Evolutionary conservation across 2,888 invertebrate species (phyloP).

Genomic region (Lycocerus yunnanus): DNA sequence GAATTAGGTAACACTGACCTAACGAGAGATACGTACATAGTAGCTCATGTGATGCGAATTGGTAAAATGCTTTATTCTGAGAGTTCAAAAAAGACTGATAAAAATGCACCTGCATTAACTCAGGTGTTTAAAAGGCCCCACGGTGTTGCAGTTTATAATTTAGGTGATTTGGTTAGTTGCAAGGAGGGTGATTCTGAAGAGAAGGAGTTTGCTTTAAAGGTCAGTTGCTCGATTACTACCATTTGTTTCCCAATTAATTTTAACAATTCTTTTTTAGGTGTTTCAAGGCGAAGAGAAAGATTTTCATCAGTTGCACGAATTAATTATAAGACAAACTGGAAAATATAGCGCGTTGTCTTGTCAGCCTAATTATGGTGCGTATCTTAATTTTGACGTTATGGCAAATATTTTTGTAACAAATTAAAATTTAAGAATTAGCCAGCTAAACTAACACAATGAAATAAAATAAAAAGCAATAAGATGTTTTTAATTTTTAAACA

Average conservation of each 20-base stretch:
- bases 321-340: constrained; percentile 81
- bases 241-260: background rate
- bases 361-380: constrained; percentile 80
- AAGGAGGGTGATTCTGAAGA: constrained; percentile 69
- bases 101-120: constrained; percentile 46
- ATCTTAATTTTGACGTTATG: constrained; percentile 31
- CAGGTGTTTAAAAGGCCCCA: constrained; percentile 75
- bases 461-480: no score
- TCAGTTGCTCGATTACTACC: constrained; percentile 37
- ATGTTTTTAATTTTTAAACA: no score
- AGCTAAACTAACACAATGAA: no score
- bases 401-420: no score
- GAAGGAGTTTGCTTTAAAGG: constrained; percentile 79
- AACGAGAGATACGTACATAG: constrained; percentile 82
- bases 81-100: constrained; percentile 58
- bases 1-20: constrained; percentile 85
- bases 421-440: background rate
- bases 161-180: constrained; percentile 69
- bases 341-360: constrained; percentile 83
- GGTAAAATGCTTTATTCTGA: constrained; percentile 78
- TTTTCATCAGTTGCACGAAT: constrained; percentile 87
- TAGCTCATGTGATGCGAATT: constrained; percentile 88
- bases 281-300: constrained; percentile 89
- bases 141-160: constrained; percentile 81
- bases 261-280: constrained; percentile 60